Evolutionary conservation across 2,888 invertebrate species (phyloP).

Genomic region (Oscheius sp.): DNA sequence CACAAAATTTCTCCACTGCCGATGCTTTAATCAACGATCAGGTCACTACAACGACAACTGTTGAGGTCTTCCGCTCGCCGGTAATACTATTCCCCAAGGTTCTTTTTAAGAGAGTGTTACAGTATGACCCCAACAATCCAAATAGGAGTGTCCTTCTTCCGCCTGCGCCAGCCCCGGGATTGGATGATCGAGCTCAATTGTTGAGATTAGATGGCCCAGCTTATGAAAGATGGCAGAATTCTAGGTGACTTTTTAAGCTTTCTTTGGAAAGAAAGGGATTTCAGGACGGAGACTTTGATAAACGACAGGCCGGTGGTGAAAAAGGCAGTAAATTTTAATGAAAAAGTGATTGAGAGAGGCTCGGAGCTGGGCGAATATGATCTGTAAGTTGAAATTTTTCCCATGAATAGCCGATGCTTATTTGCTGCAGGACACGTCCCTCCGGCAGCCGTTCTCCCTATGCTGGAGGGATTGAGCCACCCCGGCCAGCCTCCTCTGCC

Average conservation of each 20-base stretch:
- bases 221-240: constrained; percentile 29
- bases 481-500: constrained; percentile 17
- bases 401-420: neutral
- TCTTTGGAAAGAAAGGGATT: no score
- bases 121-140: constrained; percentile 20
- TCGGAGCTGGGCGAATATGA: constrained; percentile 17
- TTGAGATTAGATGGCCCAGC: constrained; percentile 25
- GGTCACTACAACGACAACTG: constrained; percentile 47
- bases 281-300: constrained; percentile 30
- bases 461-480: constrained; percentile 1
- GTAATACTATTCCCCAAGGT: constrained; percentile 1
- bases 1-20: constrained; percentile 8
- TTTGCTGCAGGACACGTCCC: neutral
- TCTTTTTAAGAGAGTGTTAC: neutral
- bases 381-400: constrained; percentile 10
- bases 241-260: neutral
- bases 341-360: constrained; percentile 38
- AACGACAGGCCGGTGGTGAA: constrained; percentile 25
- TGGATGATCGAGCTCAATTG: constrained; percentile 30
- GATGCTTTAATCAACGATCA: constrained; percentile 45
- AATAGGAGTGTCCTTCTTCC: constrained; percentile 18
- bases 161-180: constrained; percentile 21
- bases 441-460: constrained; percentile 21
- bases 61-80: constrained; percentile 50
- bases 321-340: constrained; percentile 46